Evolutionary conservation across 1,140 invertebrate species (phyloP).

Genomic region (Drosophila neocordata): DNA sequence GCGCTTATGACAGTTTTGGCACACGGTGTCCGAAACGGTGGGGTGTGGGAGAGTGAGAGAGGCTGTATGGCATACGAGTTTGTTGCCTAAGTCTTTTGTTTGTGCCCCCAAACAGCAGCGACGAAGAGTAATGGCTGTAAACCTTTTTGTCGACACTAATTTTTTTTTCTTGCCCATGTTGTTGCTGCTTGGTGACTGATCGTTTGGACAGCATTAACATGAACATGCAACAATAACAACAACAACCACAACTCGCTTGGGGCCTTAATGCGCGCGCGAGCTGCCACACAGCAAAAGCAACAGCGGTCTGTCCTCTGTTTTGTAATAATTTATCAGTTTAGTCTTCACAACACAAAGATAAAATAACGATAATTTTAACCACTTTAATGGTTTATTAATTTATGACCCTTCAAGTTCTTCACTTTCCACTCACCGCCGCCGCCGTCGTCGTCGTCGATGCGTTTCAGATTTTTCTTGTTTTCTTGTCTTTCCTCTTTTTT

Average conservation of each 20-base stretch:
- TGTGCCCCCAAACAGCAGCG: slow-evolving; percentile 63
- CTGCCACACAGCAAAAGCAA: slow-evolving; percentile 24
- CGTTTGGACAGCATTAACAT: slow-evolving; percentile 79
- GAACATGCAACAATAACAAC: slow-evolving; percentile 63
- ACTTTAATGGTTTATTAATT: slow-evolving; percentile 83
- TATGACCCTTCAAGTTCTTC: slow-evolving; percentile 82
- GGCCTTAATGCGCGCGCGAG: slow-evolving; percentile 77
- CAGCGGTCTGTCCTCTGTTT: slow-evolving; percentile 75
- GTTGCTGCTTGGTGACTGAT: slow-evolving; percentile 56
- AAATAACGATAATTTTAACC: slow-evolving; percentile 83
- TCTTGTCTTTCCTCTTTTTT: slow-evolving; percentile 26
- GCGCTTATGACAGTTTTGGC: slow-evolving; percentile 78
- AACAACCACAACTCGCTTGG: slow-evolving; percentile 55
- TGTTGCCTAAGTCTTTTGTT: slow-evolving; percentile 81
- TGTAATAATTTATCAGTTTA: slow-evolving; percentile 83
- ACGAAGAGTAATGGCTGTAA: slow-evolving; percentile 80
- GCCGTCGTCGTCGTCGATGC: slow-evolving; percentile 14
- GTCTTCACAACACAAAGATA: slow-evolving; percentile 81
- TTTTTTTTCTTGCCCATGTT: slow-evolving; percentile 49
- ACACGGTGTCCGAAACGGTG: slow-evolving; percentile 25
- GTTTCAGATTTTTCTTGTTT: slow-evolving; percentile 66
- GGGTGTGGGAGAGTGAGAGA: slow-evolving; percentile 12
- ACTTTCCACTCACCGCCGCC: slow-evolving; percentile 74
- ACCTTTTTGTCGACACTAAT: slow-evolving; percentile 82
- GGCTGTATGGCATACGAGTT: slow-evolving; percentile 36